Evolutionary conservation across 2,888 invertebrate species (phyloP), one percentile per base, ranked within the genome.

Genomic region (Drosophila kanekoi): DNA sequence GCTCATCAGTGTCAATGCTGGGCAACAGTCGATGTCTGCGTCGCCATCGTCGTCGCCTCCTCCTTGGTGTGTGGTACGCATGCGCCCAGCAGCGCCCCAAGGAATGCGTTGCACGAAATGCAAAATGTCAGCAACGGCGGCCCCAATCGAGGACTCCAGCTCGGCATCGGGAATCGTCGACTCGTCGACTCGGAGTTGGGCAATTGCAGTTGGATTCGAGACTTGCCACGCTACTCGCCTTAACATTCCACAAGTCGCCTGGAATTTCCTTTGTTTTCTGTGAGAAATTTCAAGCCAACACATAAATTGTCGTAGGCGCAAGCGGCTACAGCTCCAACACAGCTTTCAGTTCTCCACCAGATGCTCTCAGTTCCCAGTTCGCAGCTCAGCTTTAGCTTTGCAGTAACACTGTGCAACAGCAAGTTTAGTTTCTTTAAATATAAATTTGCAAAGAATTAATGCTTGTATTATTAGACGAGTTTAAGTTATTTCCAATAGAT

Each of bases 261-360:
- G 90, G 90, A 90, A 90, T 90, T 90, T 91, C 91, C 83, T 89
- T 90, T 90, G 90, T 90, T 89, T 90, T 86, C 87, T 84, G 89
- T 89, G 87, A 80, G 88, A 88, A 88, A 87, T 88, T 86, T 84
- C 78, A 63, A 83, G 73, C 68, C 79, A 85, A 79, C 81, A 85
- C 87, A 87, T 87, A 88, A 87, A 87, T 88, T 86, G 88, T 87
- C 76, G 85, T 84, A 84, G 87, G 84, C 87, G 81, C 87, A 84
- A 79, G 82, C 74, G 56, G 43, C 49, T 44, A 28, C 59, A 44
- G 41, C 47, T 47, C 59, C 63, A 51, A 48, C 43, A 44, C 64
- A 67, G 64, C 76, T 57, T 58, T 49, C 74, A 77, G 63, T 67
- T 66, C 56, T 66, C 56, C 63, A 63, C 59, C 75, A 59, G 58